Conservation (phyloP, 2,888 invertebrate genomes). For the Ramazzottius varieornatus region DNA sequence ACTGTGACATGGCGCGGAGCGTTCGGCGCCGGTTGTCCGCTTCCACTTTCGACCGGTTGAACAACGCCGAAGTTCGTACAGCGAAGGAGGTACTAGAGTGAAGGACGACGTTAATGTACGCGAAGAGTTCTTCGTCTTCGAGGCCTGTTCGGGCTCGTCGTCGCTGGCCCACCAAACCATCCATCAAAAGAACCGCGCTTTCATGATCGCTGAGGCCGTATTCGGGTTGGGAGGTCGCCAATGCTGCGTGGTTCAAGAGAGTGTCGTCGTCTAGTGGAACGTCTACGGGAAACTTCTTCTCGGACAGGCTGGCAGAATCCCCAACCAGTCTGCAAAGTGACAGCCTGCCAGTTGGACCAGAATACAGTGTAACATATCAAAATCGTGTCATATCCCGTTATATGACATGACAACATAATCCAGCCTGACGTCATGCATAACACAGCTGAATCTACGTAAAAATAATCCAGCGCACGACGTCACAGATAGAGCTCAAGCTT, state of each 20-base stretch:
- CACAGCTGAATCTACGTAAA: too few species aligned
- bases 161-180: neutral
- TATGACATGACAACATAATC: too few species aligned
- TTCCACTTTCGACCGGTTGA: constrained; percentile 16
- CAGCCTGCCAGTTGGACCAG: too few species aligned
- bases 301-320: too few species aligned
- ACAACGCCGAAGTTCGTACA: constrained; percentile 15
- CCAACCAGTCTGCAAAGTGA: too few species aligned
- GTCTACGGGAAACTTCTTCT: constrained; percentile 24
- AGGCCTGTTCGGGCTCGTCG: neutral
- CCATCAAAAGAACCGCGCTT: neutral
- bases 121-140: neutral
- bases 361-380: too few species aligned
- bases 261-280: constrained; percentile 58
- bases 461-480: too few species aligned
- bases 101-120: neutral
- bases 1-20: constrained; percentile 19
- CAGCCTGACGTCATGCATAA: too few species aligned
- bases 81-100: constrained; percentile 5
- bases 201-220: neutral
- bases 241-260: constrained; percentile 47
- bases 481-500: too few species aligned
- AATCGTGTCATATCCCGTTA: too few species aligned
- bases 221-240: constrained; percentile 28
- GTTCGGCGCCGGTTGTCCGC: constrained; percentile 15